These are phyloP conservation scores for Rachycentron canadum DNA, from an alignment of 2,797 vertebrate species.

Conservation along the genomic window DNA sequence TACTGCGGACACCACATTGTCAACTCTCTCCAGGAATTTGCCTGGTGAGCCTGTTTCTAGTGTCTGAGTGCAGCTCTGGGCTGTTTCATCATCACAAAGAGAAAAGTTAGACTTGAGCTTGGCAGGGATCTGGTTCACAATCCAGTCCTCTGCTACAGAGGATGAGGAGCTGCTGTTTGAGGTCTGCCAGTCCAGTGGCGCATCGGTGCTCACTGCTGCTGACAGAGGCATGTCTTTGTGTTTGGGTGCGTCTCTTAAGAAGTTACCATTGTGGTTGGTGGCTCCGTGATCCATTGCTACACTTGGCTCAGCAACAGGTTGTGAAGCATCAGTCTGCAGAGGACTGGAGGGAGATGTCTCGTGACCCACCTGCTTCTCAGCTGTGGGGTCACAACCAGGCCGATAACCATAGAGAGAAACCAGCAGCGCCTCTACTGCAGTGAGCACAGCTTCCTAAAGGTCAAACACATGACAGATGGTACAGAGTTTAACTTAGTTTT, in stretches of 20 bases:
- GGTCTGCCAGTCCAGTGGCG: constrained; percentile 44
- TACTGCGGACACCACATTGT: background rate
- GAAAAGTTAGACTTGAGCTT: constrained; percentile 58
- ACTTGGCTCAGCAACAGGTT: background rate
- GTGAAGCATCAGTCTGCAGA: constrained; percentile 19
- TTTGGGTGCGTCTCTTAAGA: constrained; percentile 5
- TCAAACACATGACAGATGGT: constrained; percentile 18
- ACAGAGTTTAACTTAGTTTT: background rate
- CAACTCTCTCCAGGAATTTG: constrained; percentile 8
- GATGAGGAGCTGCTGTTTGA: constrained; percentile 84
- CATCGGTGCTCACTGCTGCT: background rate
- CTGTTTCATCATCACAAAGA: constrained; percentile 57
- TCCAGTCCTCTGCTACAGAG: constrained; percentile 80
- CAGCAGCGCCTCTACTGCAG: constrained; percentile 91
- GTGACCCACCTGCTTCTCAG: constrained; percentile 24
- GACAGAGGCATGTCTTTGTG: background rate
- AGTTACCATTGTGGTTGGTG: background rate
- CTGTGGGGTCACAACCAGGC: constrained; percentile 55
- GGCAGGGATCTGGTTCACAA: constrained; percentile 71
- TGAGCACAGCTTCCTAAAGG: constrained; percentile 90
- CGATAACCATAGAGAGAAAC: constrained; percentile 90
- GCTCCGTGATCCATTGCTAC: constrained; percentile 58
- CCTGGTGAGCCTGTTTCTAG: constrained; percentile 6
- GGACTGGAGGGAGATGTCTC: background rate
- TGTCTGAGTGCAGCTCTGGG: constrained; percentile 34